Evolutionary conservation across 2,888 invertebrate genomes (phyloP).

Genomic region (Meghimatium bilineatum): DNA sequence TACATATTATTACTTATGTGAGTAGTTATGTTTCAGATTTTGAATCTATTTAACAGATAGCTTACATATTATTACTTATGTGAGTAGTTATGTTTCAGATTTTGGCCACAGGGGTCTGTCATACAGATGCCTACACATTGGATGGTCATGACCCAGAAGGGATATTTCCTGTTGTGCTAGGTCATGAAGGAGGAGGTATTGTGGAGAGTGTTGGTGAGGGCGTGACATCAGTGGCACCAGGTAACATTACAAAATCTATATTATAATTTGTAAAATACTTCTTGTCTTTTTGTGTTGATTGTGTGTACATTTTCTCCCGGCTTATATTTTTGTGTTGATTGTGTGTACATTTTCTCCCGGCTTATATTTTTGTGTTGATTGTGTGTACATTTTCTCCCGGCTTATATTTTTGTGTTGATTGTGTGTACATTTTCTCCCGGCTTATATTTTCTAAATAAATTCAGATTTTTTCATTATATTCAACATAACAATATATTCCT

Average conservation of each 20-base stretch:
- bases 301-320: neutral
- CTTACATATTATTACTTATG: too few species aligned
- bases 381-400: too few species aligned
- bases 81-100: constrained; percentile 63
- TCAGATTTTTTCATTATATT: too few species aligned
- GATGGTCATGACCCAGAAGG: constrained; percentile 77
- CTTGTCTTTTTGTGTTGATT: neutral
- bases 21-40: too few species aligned
- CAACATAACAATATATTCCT: too few species aligned
- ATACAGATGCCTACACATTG: constrained; percentile 79
- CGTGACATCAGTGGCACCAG: constrained; percentile 85
- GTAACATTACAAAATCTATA: constrained; percentile 75
- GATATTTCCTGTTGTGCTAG: constrained; percentile 87
- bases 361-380: neutral
- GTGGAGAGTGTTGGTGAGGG: constrained; percentile 97
- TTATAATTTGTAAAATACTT: neutral
- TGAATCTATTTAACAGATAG: too few species aligned
- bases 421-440: neutral
- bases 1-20: too few species aligned
- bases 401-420: neutral
- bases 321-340: too few species aligned
- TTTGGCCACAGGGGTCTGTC: constrained; percentile 81
- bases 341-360: neutral
- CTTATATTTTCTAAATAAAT: too few species aligned
- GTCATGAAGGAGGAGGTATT: constrained; percentile 95